phyloP scores from a whole-genome alignment of 1,140 invertebrate species.

The Megalonaias nervosa region DNA sequence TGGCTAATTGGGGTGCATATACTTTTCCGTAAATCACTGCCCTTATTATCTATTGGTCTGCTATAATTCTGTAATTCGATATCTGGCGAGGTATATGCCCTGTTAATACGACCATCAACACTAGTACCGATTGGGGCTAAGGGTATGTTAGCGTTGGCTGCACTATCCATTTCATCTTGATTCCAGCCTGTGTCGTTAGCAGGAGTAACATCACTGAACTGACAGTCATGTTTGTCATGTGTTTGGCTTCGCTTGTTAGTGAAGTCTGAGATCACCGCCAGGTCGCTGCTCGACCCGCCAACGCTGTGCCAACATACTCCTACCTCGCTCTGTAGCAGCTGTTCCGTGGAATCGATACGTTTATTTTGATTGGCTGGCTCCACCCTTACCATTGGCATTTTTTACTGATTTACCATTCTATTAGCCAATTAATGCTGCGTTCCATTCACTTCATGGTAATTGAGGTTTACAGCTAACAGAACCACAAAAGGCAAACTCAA shows the following conservation, averaged over 20 bases:
- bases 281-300: constrained; percentile 1
- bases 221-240: not conserved
- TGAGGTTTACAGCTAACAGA: constrained; percentile 8
- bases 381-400: constrained; percentile 58
- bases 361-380: constrained; percentile 54
- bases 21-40: constrained; percentile 24
- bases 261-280: constrained; percentile 16
- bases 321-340: constrained; percentile 36
- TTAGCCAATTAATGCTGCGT: not conserved
- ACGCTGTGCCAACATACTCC: constrained; percentile 29
- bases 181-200: constrained; percentile 11
- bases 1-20: constrained; percentile 26
- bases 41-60: constrained; percentile 12
- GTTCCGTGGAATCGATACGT: constrained; percentile 64
- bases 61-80: constrained; percentile 60
- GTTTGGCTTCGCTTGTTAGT: constrained; percentile 9
- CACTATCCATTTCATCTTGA: constrained; percentile 32
- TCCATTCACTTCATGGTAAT: constrained; percentile 17
- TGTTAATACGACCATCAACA: constrained; percentile 58
- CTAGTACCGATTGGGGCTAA: constrained; percentile 5
- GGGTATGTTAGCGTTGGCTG: constrained; percentile 25
- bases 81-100: constrained; percentile 63
- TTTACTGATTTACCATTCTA: not conserved
- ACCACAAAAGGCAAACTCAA: not conserved
- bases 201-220: constrained; percentile 21